Conservation (phyloP, 2,113 vertebrate species). For the Egretta garzetta region DNA sequence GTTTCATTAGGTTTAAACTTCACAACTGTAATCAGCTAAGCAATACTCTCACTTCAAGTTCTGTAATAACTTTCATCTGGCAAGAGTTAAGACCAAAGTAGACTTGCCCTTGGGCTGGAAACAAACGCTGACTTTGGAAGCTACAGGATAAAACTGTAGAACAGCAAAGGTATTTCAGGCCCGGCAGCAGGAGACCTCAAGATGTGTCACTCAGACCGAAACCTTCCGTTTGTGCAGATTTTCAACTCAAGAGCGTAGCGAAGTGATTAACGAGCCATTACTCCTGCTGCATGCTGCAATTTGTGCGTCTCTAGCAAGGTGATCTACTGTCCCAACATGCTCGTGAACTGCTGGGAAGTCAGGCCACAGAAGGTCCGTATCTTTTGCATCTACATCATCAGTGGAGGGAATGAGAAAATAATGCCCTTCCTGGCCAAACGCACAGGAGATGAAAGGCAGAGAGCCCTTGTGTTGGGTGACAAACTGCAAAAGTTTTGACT, state of each 20-base stretch:
- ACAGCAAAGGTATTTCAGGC: conserved; percentile 9
- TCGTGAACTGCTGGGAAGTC: neutral
- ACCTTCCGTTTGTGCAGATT: neutral
- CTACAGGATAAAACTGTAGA: neutral
- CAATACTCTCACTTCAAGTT: neutral
- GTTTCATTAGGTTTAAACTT: neutral
- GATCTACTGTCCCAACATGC: neutral
- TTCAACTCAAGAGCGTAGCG: neutral
- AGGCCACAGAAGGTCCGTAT: neutral
- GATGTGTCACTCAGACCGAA: neutral
- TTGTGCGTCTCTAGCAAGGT: neutral
- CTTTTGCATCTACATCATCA: neutral
- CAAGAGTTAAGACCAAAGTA: neutral
- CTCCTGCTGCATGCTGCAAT: neutral
- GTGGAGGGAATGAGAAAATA: neutral
- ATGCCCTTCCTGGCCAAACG: neutral
- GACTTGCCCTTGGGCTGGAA: conserved; percentile 5
- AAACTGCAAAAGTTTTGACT: neutral
- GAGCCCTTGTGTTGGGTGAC: neutral
- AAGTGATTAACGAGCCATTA: neutral
- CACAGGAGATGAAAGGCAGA: neutral
- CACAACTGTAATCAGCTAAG: neutral
- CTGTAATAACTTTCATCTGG: conserved; percentile 1
- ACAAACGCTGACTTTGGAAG: neutral
- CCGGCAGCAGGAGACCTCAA: neutral